Conservation (phyloP, 2,797 vertebrate species). For the Tarsius wallacei region DNA sequence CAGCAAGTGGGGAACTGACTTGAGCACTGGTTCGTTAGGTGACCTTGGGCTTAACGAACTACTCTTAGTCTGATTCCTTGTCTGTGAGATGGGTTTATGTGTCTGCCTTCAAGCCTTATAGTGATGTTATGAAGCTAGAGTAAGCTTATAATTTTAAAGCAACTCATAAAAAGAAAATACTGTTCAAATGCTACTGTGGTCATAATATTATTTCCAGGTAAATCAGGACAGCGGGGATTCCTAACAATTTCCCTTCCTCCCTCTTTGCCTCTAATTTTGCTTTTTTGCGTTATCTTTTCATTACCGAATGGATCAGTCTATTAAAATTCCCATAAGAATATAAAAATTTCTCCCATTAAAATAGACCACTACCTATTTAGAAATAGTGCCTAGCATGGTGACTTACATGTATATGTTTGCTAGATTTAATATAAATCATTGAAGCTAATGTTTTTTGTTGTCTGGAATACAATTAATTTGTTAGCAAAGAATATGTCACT, state of each 20-base stretch:
- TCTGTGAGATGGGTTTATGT: background rate
- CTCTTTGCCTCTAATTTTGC: background rate
- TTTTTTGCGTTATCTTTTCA: background rate
- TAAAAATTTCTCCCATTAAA: background rate
- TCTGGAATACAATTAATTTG: background rate
- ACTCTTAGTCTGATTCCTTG: background rate
- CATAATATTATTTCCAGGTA: background rate
- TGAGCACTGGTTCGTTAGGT: background rate
- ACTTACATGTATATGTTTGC: background rate
- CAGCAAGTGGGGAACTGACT: background rate
- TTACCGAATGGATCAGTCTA: background rate
- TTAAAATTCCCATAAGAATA: background rate
- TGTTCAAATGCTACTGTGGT: background rate
- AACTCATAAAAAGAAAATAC: background rate
- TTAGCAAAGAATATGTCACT: background rate
- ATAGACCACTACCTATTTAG: background rate
- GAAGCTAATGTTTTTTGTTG: background rate
- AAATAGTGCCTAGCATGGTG: background rate
- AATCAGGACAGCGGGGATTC: background rate
- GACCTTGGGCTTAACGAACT: conserved; percentile 3
- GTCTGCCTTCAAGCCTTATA: background rate
- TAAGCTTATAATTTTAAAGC: background rate
- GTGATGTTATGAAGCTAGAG: background rate
- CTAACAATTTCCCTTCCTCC: background rate
- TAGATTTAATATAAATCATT: background rate